Percentiles rank a stretch among this genome's conserved stretches.
Conservation (phyloP, 2,888 invertebrate genomes). For the Campoplex nolae region DNA sequence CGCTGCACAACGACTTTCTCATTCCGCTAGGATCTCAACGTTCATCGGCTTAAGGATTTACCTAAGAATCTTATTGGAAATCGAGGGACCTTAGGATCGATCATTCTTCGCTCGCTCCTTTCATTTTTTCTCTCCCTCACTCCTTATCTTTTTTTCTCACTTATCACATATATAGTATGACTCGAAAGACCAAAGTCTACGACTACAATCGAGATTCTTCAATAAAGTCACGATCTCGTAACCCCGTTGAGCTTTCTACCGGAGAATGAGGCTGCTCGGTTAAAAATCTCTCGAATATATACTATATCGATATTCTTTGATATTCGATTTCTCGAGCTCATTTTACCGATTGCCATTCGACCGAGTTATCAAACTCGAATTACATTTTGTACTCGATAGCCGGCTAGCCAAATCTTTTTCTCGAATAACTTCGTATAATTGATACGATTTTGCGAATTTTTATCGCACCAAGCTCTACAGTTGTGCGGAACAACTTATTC, state of each 20-base stretch:
- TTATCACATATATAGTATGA: conserved; percentile 15
- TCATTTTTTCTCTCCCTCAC: neutral
- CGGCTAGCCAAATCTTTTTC: conserved; percentile 38
- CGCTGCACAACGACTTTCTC: conserved; percentile 72
- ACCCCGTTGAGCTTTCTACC: conserved; percentile 51
- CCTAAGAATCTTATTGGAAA: conserved; percentile 78
- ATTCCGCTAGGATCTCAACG: conserved; percentile 71
- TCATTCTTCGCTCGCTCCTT: conserved; percentile 22
- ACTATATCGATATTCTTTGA: conserved; percentile 16
- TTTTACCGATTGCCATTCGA: conserved; percentile 43
- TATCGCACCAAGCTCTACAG: neutral
- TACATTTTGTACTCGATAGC: conserved; percentile 32
- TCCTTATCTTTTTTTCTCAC: neutral
- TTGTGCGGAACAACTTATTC: neutral
- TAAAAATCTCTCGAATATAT: conserved; percentile 41
- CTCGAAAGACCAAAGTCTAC: conserved; percentile 40
- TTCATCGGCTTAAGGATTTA: conserved; percentile 81
- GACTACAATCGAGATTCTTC: conserved; percentile 42
- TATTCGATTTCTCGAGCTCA: conserved; percentile 59
- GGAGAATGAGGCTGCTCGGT: conserved; percentile 40
- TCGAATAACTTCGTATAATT: conserved; percentile 48
- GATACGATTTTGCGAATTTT: conserved; percentile 47
- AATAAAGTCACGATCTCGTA: conserved; percentile 50
- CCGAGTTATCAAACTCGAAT: conserved; percentile 58
- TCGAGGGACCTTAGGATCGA: conserved; percentile 58